phyloP scores from a whole-genome alignment of 2,888 invertebrate species.

The Cyclophora albipunctata region DNA sequence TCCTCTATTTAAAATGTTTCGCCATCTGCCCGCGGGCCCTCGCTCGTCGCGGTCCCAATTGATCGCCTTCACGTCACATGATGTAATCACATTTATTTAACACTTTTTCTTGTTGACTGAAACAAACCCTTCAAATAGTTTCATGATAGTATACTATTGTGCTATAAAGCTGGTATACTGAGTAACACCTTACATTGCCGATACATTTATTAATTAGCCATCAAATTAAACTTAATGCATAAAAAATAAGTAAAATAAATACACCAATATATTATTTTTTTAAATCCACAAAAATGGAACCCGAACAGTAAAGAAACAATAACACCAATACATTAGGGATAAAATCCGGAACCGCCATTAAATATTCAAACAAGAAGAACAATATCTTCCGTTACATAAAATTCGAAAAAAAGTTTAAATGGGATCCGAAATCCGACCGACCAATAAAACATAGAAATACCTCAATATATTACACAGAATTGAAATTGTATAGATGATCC shows the following conservation, averaged over 20 bases:
- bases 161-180: too few relatives aligned
- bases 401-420: constrained; percentile 67
- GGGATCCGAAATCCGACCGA: constrained; percentile 53
- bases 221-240: too few relatives aligned
- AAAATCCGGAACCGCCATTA: constrained; percentile 21
- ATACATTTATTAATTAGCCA: too few relatives aligned
- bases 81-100: too few relatives aligned
- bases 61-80: constrained; percentile 1
- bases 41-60: constrained; percentile 23
- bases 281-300: too few relatives aligned
- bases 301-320: constrained; percentile 21
- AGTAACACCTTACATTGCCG: too few relatives aligned
- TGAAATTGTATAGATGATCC: constrained; percentile 61
- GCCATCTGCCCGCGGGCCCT: constrained; percentile 45
- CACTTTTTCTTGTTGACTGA: not conserved
- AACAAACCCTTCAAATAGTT: not conserved
- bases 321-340: constrained; percentile 31
- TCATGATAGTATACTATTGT: too few relatives aligned
- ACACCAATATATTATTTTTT: too few relatives aligned
- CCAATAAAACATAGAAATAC: constrained; percentile 66
- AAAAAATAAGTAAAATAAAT: too few relatives aligned
- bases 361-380: constrained; percentile 31
- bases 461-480: constrained; percentile 60
- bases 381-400: constrained; percentile 70
- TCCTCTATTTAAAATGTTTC: constrained; percentile 66